Base-by-base conservation (phyloP, 2,888 invertebrate species). In the Cephus runcator region DNA sequence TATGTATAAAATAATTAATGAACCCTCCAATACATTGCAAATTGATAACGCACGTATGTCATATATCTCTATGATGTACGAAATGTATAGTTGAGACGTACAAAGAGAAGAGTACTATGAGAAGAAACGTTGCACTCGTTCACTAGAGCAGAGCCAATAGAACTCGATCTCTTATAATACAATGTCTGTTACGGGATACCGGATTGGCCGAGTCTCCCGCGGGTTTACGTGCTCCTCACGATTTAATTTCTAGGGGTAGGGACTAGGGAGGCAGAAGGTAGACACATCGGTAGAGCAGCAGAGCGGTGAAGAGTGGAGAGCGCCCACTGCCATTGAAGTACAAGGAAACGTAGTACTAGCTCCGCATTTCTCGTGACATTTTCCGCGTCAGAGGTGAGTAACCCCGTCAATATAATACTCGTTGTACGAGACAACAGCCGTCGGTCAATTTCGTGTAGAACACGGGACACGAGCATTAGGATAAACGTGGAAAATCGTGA, bases 281-380 rank as follows among this genome's bases (percentile, higher is more conserved):
- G 34, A 69, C 33, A 75, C n/a, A 69, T 36, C 69, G 73, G 75
- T 74, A 73, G 69, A 77, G 75, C 73, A 75, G 40, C 77, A 36
- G 76, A 69, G 79, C 78, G 81, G 80, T 80, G 80, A 78, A 85
- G 81, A 83, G 83, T 83, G 85, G 87, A 87, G 86, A 87, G 88
- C 88, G 88, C 88, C 88, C 89, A 90, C 90, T 90, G 90, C 89
- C 90, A 83, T 81, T 80, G 79, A 81, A 79, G 83, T 80, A 81
- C 78, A 78, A 81, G 71, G 71, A 71, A 71, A 33, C 71, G 31
- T 71, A 71, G 71, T 71, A 71, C 71, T 71, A 78, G 76, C 80
- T 81, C 78, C 36, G 78, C 76, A 68, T 79, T 76, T 79, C 68
- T 76, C 77, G 77, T 81, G 79, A 75, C 73, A 75, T 76, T 79